Evolutionary conservation across 1,140 invertebrate genomes (phyloP).

Genomic region (Atta texana): DNA sequence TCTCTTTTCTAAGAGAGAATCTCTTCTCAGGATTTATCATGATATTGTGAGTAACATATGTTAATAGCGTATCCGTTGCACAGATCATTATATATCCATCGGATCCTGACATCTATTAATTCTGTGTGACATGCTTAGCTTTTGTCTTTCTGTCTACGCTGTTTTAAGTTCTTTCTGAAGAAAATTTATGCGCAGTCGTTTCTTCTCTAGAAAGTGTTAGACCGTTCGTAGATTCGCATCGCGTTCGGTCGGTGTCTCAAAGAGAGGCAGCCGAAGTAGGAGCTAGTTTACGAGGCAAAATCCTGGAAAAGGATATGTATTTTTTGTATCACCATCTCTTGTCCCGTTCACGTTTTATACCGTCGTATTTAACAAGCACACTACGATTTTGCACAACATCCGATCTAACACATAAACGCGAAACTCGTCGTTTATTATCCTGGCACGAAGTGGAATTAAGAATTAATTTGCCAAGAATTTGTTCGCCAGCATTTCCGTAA

Average conservation of each 20-base stretch:
- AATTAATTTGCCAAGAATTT: constrained; percentile 57
- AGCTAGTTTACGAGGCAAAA: constrained; percentile 46
- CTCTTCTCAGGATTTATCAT: constrained; percentile 19
- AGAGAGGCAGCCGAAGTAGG: not conserved
- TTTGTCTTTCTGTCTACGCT: constrained; percentile 40
- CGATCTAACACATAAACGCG: constrained; percentile 23
- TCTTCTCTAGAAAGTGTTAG: constrained; percentile 56
- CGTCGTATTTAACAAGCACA: constrained; percentile 32
- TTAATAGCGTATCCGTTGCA: constrained; percentile 44
- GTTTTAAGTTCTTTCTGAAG: constrained; percentile 66
- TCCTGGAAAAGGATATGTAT: constrained; percentile 40
- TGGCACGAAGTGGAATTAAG: constrained; percentile 37
- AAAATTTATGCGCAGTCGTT: constrained; percentile 70
- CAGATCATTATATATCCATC: constrained; percentile 71
- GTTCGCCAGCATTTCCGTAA: constrained; percentile 46
- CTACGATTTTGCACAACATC: constrained; percentile 50
- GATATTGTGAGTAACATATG: not conserved
- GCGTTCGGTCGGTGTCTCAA: constrained; percentile 19
- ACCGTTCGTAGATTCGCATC: constrained; percentile 10
- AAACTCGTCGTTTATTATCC: constrained; percentile 37
- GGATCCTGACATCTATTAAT: not conserved
- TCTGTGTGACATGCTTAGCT: constrained; percentile 13
- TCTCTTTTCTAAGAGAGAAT: not conserved
- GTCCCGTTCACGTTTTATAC: constrained; percentile 33
- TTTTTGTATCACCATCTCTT: constrained; percentile 10